These are phyloP conservation scores for Pseudococcus viburni DNA, from an alignment of 2,888 invertebrate species.

Conservation along the genomic window DNA sequence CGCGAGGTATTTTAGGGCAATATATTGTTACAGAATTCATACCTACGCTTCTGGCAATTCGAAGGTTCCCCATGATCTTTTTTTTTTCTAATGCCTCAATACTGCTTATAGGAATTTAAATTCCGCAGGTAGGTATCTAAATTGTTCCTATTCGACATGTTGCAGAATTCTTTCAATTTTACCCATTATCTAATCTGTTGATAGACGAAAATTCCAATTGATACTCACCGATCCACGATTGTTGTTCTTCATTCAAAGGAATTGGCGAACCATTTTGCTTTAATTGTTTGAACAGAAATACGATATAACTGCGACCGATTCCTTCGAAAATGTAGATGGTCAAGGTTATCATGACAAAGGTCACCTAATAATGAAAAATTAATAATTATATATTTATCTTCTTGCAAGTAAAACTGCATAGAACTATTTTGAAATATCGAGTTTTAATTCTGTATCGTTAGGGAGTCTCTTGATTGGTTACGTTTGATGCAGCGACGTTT, in stretches of 20 bases:
- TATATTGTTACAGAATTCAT: too few species aligned
- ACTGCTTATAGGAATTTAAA: too few species aligned
- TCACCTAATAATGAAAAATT: constrained; percentile 28
- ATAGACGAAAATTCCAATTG: too few species aligned
- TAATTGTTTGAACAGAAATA: constrained; percentile 17
- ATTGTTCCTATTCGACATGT: too few species aligned
- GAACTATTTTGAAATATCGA: not conserved
- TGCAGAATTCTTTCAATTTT: too few species aligned
- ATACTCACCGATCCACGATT: constrained; percentile 5
- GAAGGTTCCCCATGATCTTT: too few species aligned
- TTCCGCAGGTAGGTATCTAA: too few species aligned
- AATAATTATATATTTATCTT: not conserved
- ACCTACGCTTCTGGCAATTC: too few species aligned
- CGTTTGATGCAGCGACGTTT: not conserved
- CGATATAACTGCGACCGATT: constrained; percentile 25
- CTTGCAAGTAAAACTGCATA: too few species aligned
- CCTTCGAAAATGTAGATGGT: constrained; percentile 39
- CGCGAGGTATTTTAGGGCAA: too few species aligned
- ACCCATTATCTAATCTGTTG: too few species aligned
- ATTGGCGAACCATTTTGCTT: not conserved
- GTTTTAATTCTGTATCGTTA: not conserved
- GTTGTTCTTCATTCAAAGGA: not conserved
- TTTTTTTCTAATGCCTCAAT: too few species aligned
- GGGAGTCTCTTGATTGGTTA: not conserved
- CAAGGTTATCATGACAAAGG: constrained; percentile 13